Conservation (phyloP, 2,888 invertebrate species). For the Drosophila kambysellisi region DNA sequence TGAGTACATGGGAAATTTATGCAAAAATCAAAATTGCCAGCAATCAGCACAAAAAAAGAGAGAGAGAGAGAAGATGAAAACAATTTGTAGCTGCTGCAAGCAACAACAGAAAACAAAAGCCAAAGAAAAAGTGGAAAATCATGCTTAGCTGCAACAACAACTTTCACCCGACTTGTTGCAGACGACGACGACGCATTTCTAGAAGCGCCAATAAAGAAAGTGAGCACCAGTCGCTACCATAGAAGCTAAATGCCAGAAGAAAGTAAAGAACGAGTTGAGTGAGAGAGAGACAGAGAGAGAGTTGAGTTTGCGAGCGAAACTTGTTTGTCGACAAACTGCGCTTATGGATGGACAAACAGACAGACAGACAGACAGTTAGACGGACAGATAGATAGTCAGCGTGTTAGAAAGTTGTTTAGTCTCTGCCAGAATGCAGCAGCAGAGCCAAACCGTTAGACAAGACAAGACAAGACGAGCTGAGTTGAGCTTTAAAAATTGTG, state of each 20-base stretch:
- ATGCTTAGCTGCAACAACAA: slow-evolving; percentile 74
- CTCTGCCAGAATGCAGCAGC: slow-evolving; percentile 54
- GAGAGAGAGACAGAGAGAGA: background rate
- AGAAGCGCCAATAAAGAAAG: slow-evolving; percentile 56
- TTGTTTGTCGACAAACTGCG: slow-evolving; percentile 48
- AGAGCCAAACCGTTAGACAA: slow-evolving; percentile 41
- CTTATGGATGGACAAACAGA: slow-evolving; percentile 23
- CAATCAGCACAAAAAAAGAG: slow-evolving; percentile 57
- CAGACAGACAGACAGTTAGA: background rate
- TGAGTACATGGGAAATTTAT: slow-evolving; percentile 65
- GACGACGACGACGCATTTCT: slow-evolving; percentile 43
- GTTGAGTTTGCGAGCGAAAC: slow-evolving; percentile 35
- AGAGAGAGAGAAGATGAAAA: slow-evolving; percentile 7
- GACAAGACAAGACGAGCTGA: slow-evolving; percentile 8
- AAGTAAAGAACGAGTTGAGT: slow-evolving; percentile 47
- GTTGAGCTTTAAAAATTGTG: slow-evolving; percentile 47
- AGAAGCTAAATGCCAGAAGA: slow-evolving; percentile 43
- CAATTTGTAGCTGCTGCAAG: slow-evolving; percentile 21
- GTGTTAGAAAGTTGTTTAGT: slow-evolving; percentile 58
- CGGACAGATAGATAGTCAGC: slow-evolving; percentile 1
- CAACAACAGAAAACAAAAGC: slow-evolving; percentile 55
- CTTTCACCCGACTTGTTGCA: slow-evolving; percentile 63
- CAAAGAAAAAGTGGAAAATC: slow-evolving; percentile 80
- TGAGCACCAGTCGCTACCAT: slow-evolving; percentile 42
- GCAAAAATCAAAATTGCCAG: slow-evolving; percentile 63